phyloP scores from a whole-genome alignment of 2,113 vertebrate genomes.

The Barbus barbus region DNA sequence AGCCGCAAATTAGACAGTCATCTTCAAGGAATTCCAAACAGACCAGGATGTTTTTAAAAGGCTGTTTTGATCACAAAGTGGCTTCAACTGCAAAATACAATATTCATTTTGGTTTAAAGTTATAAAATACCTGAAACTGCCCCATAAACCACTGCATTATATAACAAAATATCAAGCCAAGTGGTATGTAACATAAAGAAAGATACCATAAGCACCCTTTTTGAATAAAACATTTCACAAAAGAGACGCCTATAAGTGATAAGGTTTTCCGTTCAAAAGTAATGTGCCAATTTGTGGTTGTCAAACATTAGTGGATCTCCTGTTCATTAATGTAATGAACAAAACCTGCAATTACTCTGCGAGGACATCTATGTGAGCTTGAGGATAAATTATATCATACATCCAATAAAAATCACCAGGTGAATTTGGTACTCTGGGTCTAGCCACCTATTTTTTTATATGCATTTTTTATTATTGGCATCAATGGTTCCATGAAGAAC shows the following conservation, averaged over 20 bases:
- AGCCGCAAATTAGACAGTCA: slow-evolving; percentile 33
- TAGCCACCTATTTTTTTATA: no score
- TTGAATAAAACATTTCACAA: no score
- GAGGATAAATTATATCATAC: background rate
- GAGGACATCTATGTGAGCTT: background rate
- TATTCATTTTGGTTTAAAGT: background rate
- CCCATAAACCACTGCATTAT: background rate
- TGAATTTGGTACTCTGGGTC: background rate
- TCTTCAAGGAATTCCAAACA: slow-evolving; percentile 22
- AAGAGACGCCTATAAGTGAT: background rate
- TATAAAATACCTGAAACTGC: background rate
- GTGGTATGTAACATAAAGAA: background rate
- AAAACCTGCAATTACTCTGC: background rate
- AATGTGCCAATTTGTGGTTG: background rate
- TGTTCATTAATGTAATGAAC: background rate
- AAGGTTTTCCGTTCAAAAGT: background rate
- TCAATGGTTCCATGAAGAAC: no score
- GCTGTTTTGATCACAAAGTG: background rate
- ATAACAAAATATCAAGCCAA: background rate
- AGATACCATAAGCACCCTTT: background rate
- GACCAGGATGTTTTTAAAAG: background rate
- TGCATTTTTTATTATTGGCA: no score
- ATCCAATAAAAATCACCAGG: background rate
- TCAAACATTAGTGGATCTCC: background rate
- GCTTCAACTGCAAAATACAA: background rate